A percentile compares a stretch with the other conserved stretches of the same genome.
Evolutionary conservation across 64 coral and sea anemone genomes (phyloP).

Genomic region (Stichodactyla mertensii): DNA sequence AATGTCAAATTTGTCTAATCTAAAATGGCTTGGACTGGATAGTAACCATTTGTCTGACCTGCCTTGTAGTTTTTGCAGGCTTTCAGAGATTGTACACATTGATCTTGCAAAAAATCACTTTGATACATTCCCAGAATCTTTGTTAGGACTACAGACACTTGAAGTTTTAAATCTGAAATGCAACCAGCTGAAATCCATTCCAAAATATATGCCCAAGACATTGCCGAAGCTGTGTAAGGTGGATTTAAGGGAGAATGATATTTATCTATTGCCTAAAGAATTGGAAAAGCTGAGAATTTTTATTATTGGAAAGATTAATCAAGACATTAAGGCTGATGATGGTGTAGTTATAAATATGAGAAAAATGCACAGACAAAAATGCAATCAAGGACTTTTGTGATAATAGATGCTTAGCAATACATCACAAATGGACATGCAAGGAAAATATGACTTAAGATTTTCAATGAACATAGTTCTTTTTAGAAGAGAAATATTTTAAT

Average conservation of each 20-base stretch:
- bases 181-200: conserved; percentile 57
- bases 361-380: conserved; percentile 22
- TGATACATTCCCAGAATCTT: conserved; percentile 51
- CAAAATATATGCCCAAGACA: conserved; percentile 3
- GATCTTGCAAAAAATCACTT: conserved; percentile 80
- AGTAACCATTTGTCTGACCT: conserved; percentile 69
- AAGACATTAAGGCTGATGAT: conserved; percentile 26
- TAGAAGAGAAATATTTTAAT: background rate
- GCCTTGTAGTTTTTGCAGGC: conserved; percentile 60
- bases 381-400: background rate
- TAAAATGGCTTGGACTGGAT: conserved; percentile 72
- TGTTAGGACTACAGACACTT: conserved; percentile 51
- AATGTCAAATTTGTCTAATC: conserved; percentile 35
- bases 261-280: conserved; percentile 73
- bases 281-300: conserved; percentile 71
- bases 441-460: background rate
- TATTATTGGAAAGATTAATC: conserved; percentile 55
- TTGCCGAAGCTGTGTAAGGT: conserved; percentile 59
- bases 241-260: conserved; percentile 69
- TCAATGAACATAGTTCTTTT: background rate
- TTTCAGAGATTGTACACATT: conserved; percentile 56
- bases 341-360: conserved; percentile 18
- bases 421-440: background rate
- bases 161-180: conserved; percentile 57
- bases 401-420: background rate